Percentiles rank a stretch among this genome's conserved stretches.
phyloP scores from a whole-genome alignment of 2,113 vertebrate species.

The Gnathonemus longibarbis region DNA sequence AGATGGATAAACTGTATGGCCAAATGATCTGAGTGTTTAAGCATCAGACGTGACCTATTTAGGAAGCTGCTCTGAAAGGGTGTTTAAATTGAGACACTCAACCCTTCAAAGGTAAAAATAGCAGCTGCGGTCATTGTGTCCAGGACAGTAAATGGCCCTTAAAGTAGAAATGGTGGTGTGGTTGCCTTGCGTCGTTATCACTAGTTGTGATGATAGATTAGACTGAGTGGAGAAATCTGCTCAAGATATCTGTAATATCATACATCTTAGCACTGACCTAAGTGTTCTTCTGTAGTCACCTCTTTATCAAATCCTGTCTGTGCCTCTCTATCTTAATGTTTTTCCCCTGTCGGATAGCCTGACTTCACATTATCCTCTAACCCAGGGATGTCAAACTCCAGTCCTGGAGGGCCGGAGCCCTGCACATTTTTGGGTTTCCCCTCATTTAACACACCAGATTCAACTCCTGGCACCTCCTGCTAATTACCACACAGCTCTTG shows the following conservation, averaged over 20 bases:
- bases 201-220: neutral
- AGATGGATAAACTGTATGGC: neutral
- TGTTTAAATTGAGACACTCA: neutral
- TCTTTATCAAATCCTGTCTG: neutral
- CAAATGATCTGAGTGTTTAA: neutral
- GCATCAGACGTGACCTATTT: neutral
- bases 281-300: neutral
- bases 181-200: neutral
- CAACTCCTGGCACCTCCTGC: too few species aligned
- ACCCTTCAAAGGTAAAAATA: neutral
- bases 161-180: neutral
- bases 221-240: neutral
- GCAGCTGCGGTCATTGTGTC: neutral
- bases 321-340: neutral
- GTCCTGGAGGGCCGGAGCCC: neutral
- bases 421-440: neutral
- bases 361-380: neutral
- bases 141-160: neutral
- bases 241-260: neutral
- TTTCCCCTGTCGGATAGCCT: neutral
- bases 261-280: neutral
- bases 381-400: neutral
- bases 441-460: too few species aligned
- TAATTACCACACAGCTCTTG: too few species aligned
- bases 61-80: neutral